Evolutionary conservation across 2,113 vertebrate species (phyloP).

Genomic region (Phaetusa simplex): DNA sequence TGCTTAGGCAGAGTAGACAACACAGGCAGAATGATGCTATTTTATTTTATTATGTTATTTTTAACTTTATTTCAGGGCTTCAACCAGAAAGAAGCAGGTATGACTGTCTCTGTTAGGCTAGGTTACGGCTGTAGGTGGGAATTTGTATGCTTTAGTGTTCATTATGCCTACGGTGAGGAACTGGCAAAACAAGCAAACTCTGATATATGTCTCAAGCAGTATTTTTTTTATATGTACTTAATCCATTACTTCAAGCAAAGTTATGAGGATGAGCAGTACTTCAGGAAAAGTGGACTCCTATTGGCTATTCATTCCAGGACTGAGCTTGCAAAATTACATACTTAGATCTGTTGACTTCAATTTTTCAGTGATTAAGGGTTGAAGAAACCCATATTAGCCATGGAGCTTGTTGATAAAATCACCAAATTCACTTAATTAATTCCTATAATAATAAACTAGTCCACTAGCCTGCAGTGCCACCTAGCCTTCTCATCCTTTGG

Average conservation of each 20-base stretch:
- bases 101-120: neutral
- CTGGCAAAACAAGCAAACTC: neutral
- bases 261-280: neutral
- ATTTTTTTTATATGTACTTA: neutral
- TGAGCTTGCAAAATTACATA: neutral
- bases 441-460: neutral
- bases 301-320: neutral
- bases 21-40: neutral
- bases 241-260: neutral
- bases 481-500: constrained; percentile 33
- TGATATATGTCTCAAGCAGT: neutral
- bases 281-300: neutral
- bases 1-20: neutral
- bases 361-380: neutral
- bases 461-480: constrained; percentile 52
- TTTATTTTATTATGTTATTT: neutral
- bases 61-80: neutral
- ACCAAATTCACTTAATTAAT: neutral
- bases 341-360: neutral
- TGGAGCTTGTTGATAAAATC: neutral
- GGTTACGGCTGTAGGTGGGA: neutral
- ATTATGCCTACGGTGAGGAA: neutral
- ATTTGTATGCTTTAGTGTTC: neutral
- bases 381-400: neutral
- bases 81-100: neutral